Evolutionary conservation across 2,797 vertebrate species (phyloP), one percentile per base, ranked within the genome.

Genomic region (Melanogrammus aeglefinus): DNA sequence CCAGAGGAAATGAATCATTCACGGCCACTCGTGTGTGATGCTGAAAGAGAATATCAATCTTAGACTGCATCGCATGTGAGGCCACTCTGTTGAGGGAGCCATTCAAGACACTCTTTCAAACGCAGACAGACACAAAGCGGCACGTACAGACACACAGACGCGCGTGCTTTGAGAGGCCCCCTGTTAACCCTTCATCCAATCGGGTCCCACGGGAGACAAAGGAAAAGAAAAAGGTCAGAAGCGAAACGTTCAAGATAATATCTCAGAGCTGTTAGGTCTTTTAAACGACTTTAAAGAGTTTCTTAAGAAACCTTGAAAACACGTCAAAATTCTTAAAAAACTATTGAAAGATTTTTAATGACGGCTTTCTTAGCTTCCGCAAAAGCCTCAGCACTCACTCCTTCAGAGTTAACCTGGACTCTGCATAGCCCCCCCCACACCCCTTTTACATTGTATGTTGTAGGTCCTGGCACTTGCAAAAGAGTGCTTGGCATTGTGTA

Each of bases 11-110:
- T 35, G 4, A 72, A 72, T 72, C 70, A 35, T 72, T 72, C 70
- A 72, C 6, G 14, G 70, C 33, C 13, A 16, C 16, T 72, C 14
- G 33, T 16, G 33, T 72, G n/a, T 72, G 29, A 31, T 72, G 33
- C 70, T 35, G 70, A 35, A 18, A 3, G 29, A 72, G 70, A 72
- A 72, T 72, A 72, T 72, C 70, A 72, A 72, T 69, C 63, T 69
- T 10, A 69, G n/a, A 7, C 63, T 27, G n/a, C 57, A 18, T 24
- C 7, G 6, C 21, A n/a, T 63, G 57, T 63, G 21, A n/a, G 21
- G 24, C n/a, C 2, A n/a, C 63, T 27, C 63, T 24, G 4, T 24
- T 27, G 63, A 9, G 63, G 24, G 6, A 18, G 47, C 63, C 63
- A 69, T 69, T 27, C 63, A 69, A 27, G 63, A 69, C n/a, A 69